phyloP scores from a whole-genome alignment of 2,797 vertebrate genomes.

The Falco peregrinus region DNA sequence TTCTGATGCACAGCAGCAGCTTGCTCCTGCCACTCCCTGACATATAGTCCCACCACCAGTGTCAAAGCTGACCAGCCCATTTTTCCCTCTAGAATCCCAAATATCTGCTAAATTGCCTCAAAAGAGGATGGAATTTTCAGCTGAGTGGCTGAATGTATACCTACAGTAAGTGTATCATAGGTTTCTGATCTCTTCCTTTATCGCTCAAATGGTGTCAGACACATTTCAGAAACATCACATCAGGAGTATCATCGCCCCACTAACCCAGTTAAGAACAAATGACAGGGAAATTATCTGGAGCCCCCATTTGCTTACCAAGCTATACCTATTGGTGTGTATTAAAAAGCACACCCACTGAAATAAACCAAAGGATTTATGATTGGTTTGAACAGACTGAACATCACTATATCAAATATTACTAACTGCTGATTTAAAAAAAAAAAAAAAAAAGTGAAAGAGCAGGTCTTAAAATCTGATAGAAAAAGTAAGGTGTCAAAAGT shows the following conservation, averaged over 20 bases:
- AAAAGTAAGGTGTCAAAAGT: neutral
- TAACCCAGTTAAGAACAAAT: neutral
- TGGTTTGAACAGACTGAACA: neutral
- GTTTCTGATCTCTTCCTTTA: neutral
- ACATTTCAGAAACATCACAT: neutral
- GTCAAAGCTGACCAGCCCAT: neutral
- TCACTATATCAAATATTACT: neutral
- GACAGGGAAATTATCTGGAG: neutral
- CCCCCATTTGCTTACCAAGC: neutral
- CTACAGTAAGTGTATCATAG: neutral
- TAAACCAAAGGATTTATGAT: neutral
- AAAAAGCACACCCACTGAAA: neutral
- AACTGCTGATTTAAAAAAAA: neutral
- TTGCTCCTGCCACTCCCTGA: rapidly evolving
- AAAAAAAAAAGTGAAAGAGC: neutral
- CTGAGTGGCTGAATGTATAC: neutral
- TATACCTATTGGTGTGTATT: neutral
- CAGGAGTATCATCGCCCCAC: neutral
- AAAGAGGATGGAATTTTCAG: neutral
- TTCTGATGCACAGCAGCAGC: neutral
- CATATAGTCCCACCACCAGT: neutral
- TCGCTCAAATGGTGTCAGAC: neutral
- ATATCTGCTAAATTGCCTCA: neutral
- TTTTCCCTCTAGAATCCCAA: neutral
- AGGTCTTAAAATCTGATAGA: neutral